Base-by-base conservation (phyloP, 2,113 vertebrate genomes). In the Mustela nigripes region DNA sequence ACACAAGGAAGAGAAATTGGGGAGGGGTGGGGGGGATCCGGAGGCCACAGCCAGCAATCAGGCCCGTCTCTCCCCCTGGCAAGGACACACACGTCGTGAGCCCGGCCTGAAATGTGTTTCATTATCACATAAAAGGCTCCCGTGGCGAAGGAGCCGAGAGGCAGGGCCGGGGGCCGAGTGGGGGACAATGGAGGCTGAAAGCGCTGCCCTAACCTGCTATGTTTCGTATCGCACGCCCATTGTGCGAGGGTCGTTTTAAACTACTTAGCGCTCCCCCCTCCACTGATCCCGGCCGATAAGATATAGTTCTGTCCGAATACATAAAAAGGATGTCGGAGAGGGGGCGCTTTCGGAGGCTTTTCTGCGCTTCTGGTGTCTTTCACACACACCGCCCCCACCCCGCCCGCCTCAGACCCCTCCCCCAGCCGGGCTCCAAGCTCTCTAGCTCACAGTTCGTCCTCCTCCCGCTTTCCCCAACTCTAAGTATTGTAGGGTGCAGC, bases 81-180 rank as follows among this genome's bases (percentile, higher is more conserved):
- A 78, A 98, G 99, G 99, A 99, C 99, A 99, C 99, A 99, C 99
- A 99, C 98, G 98, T 99, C 97, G 99, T 96, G 97, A 98, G 98
- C 97, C 98, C 91, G 98, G 99, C 98, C 98, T 98, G 99, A 99
- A 99, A 99, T 99, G 99, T 99, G 99, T 99, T 99, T 99, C 99
- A 99, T 99, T 99, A 99, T 98, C 99, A 99, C 99, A 99, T 99
- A 99, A 99, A 99, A 99, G 99, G 98, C 99, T 99, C 99, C 99
- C 98, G 99, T 97, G 93, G 99, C 88, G 99, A 98, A 96, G 98
- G 87, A 99, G 99, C 99, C 98, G 98, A 98, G 99, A 98, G 95
- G 98, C 97, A 97, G 97, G 98, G 98, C 99, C 95, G 98, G 97
- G 97, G 98, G 94, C 98, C 96, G 98, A 98, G 99, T 98, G 98